Conservation (phyloP, 1,140 invertebrate species). For the Platyscapa corneri region DNA sequence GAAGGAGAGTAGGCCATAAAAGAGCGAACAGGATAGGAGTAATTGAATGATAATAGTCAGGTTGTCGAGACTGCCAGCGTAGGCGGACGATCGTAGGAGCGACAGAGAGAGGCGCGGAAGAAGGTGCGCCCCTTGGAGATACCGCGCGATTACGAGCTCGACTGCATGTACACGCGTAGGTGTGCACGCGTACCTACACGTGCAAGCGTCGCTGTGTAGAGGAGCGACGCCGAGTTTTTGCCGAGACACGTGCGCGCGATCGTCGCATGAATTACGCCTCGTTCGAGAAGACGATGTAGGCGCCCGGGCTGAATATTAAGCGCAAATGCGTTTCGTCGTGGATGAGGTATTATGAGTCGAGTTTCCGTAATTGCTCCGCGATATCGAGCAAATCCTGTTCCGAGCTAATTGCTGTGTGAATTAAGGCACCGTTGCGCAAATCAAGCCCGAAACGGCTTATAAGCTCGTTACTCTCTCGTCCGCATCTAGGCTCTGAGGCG, state of each 20-base stretch:
- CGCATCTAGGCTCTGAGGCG: not conserved
- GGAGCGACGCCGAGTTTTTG: not conserved
- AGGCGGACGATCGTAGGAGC: constrained; percentile 55
- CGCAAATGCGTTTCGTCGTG: too few relatives aligned
- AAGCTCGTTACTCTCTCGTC: not conserved
- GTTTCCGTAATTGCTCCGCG: not conserved
- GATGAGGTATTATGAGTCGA: not conserved
- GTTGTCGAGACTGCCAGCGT: constrained; percentile 49
- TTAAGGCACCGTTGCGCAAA: not conserved
- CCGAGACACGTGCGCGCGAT: not conserved
- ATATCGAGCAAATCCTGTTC: not conserved
- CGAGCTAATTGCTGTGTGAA: not conserved
- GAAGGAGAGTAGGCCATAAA: constrained; percentile 17
- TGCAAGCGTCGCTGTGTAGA: too few relatives aligned
- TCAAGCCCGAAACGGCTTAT: too few relatives aligned
- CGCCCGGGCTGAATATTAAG: too few relatives aligned
- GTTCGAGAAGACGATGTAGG: not conserved
- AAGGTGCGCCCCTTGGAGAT: constrained; percentile 57
- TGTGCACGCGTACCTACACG: not conserved
- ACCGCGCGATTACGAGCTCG: constrained; percentile 36
- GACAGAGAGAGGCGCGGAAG: constrained; percentile 24
- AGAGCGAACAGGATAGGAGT: constrained; percentile 52
- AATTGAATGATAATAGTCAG: constrained; percentile 57
- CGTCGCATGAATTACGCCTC: not conserved
- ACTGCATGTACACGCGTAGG: not conserved